phyloP scores from a whole-genome alignment of 2,113 vertebrate species.

The Sclerurus mexicanus region DNA sequence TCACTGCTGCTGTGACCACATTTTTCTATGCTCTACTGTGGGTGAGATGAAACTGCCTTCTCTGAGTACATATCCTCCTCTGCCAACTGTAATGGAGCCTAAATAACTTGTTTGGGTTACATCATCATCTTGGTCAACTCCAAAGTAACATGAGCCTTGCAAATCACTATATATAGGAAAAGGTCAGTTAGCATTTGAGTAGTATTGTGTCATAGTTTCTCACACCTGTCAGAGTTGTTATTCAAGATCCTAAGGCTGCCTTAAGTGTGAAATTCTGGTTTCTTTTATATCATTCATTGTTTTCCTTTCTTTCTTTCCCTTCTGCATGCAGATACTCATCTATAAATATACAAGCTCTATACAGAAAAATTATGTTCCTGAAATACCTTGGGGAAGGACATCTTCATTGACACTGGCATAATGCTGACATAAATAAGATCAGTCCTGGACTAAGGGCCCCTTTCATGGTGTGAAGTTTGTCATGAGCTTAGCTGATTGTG shows the following conservation, averaged over 20 bases:
- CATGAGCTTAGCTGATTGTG: neutral
- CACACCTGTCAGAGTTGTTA: neutral
- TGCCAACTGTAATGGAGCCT: neutral
- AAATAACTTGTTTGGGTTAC: neutral
- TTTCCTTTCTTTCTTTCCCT: neutral
- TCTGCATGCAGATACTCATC: neutral
- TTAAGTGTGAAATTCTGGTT: neutral
- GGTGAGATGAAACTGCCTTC: neutral
- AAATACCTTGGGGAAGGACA: neutral
- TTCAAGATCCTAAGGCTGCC: neutral
- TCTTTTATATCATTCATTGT: neutral
- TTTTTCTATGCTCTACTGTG: neutral
- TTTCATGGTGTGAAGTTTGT: neutral
- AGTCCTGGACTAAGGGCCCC: neutral
- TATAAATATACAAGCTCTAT: neutral
- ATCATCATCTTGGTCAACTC: neutral
- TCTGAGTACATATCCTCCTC: neutral
- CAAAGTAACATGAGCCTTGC: neutral
- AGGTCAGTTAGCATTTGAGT: neutral
- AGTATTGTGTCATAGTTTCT: accelerated
- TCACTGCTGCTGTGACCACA: neutral
- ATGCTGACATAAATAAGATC: neutral
- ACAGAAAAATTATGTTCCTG: neutral
- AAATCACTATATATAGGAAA: neutral
- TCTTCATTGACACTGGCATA: neutral